Conservation (phyloP, 2,797 vertebrate genomes). For the Artibeus jamaicensis region DNA sequence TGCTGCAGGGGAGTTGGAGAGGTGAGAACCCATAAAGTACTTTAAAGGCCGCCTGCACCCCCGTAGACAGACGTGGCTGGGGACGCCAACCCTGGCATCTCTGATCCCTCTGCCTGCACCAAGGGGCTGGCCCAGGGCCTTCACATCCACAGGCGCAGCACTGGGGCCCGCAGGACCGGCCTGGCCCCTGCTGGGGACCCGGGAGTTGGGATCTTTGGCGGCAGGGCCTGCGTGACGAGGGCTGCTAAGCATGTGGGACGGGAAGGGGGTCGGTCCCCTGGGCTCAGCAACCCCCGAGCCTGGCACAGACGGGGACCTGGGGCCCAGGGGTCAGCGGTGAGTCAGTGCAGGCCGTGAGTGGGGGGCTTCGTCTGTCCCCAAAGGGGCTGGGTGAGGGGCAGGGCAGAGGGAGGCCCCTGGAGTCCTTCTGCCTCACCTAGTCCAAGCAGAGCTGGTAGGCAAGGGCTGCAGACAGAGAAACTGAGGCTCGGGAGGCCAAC, state of each 20-base stretch:
- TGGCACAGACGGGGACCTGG: background rate
- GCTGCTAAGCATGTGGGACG: background rate
- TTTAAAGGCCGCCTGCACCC: rapidly evolving
- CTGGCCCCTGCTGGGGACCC: background rate
- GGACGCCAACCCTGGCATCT: background rate
- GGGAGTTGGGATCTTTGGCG: background rate
- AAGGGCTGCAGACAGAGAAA: background rate
- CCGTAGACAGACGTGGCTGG: rapidly evolving
- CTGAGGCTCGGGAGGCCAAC: background rate
- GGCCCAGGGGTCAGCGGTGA: rapidly evolving
- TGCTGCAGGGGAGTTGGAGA: background rate
- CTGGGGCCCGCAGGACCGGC: background rate
- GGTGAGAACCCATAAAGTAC: background rate
- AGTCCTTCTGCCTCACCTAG: too few relatives aligned
- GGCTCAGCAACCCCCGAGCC: background rate
- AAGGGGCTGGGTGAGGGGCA: too few relatives aligned
- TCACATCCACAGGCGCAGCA: rapidly evolving
- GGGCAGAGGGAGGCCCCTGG: background rate
- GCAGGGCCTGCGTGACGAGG: background rate
- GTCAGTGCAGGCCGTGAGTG: rapidly evolving
- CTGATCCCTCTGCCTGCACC: background rate
- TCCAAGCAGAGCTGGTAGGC: background rate
- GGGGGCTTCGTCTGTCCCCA: background rate
- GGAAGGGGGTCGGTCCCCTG: background rate
- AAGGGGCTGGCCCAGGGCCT: background rate